Conservation (phyloP, 2,797 vertebrate species). For the Crenuchus spilurus region DNA sequence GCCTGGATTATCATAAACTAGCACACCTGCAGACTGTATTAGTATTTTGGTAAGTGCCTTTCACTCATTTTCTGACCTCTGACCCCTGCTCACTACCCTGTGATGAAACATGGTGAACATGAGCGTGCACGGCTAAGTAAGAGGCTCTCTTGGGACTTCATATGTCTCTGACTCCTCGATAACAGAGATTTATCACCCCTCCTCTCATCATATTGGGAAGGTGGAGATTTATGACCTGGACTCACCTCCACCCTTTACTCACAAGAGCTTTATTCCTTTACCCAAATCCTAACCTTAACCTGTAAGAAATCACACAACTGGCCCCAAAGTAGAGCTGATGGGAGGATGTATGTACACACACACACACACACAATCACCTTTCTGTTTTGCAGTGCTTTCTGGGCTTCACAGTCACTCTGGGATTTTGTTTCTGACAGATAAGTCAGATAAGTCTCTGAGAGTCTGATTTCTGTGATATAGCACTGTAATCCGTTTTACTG, state of each 20-base stretch:
- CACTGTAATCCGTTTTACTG: constrained; percentile 8
- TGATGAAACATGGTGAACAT: constrained; percentile 41
- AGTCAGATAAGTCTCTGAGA: constrained; percentile 9
- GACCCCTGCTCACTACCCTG: constrained; percentile 35
- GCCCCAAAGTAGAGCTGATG: neutral
- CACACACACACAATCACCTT: constrained; percentile 26
- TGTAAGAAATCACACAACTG: constrained; percentile 21
- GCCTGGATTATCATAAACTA: neutral
- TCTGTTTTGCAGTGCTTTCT: constrained; percentile 10
- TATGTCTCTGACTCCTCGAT: constrained; percentile 51
- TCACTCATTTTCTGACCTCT: constrained; percentile 36
- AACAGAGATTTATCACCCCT: constrained; percentile 55
- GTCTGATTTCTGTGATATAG: constrained; percentile 16
- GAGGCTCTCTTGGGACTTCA: constrained; percentile 44
- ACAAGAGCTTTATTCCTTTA: constrained; percentile 16
- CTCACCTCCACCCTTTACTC: constrained; percentile 6
- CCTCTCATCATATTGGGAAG: neutral
- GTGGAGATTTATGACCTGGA: constrained; percentile 34
- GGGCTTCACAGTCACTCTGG: constrained; percentile 2
- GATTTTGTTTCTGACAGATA: constrained; percentile 20
- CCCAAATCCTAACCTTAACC: constrained; percentile 18
- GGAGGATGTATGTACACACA: neutral
- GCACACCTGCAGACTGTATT: constrained; percentile 16
- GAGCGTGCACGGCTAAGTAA: constrained; percentile 37
- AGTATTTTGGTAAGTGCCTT: constrained; percentile 11